Percentiles rank a stretch among this genome's conserved stretches.
Evolutionary conservation across 1,140 invertebrate genomes (phyloP).

Genomic region (Brachionus koreanus): DNA sequence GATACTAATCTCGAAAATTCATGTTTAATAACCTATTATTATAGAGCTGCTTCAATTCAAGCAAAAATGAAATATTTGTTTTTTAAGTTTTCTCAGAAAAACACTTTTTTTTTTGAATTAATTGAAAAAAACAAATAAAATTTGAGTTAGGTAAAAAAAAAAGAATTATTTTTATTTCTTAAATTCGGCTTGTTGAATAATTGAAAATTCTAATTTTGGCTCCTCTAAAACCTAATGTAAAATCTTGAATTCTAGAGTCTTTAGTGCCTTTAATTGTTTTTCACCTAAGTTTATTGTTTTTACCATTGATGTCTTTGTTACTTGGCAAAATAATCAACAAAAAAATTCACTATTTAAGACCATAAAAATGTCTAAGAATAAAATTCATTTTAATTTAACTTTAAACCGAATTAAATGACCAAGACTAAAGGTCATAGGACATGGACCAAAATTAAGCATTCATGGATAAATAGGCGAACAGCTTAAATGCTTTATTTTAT

Average conservation of each 20-base stretch:
- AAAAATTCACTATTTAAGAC: neutral
- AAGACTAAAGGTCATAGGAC: neutral
- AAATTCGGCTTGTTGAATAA: neutral
- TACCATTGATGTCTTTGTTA: neutral
- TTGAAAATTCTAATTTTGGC: neutral
- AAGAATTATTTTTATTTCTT: neutral
- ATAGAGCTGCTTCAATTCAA: neutral
- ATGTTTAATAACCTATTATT: neutral
- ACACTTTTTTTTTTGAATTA: neutral
- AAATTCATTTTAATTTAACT: neutral
- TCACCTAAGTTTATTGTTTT: neutral
- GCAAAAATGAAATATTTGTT: slow-evolving; percentile 4
- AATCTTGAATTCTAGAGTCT: slow-evolving; percentile 7
- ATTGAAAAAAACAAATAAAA: neutral
- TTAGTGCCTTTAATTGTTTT: neutral
- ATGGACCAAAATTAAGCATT: neutral
- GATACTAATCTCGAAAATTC: neutral
- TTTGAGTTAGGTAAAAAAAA: neutral
- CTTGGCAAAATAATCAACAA: neutral
- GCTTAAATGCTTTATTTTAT: neutral
- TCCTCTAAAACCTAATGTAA: neutral
- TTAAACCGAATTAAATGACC: neutral
- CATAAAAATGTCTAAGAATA: neutral
- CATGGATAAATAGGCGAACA: neutral
- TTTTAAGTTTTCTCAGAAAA: slow-evolving; percentile 9